Percentiles rank a stretch among this genome's conserved stretches.
These are phyloP conservation scores for Arremon aurantiirostris DNA, from an alignment of 2,797 vertebrate genomes.

Conservation along the genomic window DNA sequence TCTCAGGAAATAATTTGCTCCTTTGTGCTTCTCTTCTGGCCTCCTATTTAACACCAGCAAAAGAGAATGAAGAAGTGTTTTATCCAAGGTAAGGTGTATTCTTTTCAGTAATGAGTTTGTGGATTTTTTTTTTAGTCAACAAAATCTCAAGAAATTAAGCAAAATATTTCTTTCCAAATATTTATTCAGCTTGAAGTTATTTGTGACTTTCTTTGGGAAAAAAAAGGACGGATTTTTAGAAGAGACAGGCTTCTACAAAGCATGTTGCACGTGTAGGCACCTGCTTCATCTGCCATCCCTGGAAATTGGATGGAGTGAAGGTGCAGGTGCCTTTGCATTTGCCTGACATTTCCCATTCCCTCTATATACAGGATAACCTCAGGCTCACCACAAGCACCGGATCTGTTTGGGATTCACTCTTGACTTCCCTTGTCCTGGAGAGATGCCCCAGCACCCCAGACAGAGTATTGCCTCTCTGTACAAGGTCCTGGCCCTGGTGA, in stretches of 20 bases:
- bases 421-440: neutral
- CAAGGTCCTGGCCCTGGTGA: too few species aligned
- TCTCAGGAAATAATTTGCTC: neutral
- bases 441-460: neutral
- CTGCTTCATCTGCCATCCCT: neutral
- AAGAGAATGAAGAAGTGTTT: neutral
- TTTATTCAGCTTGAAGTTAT: neutral
- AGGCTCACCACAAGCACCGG: neutral
- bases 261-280: neutral
- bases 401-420: fast-evolving
- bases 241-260: neutral
- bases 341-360: neutral
- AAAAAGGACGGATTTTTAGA: neutral
- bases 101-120: neutral
- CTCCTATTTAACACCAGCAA: neutral
- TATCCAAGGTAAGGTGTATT: neutral
- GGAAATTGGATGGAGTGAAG: neutral
- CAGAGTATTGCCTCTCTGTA: fast-evolving
- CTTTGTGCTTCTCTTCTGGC: neutral
- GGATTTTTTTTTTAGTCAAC: neutral
- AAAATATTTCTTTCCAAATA: neutral
- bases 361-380: neutral
- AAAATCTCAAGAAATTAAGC: neutral
- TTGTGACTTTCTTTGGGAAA: neutral
- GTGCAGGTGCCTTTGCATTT: neutral